Base-by-base conservation (phyloP, 1,140 invertebrate genomes). In the Ladona fulva region DNA sequence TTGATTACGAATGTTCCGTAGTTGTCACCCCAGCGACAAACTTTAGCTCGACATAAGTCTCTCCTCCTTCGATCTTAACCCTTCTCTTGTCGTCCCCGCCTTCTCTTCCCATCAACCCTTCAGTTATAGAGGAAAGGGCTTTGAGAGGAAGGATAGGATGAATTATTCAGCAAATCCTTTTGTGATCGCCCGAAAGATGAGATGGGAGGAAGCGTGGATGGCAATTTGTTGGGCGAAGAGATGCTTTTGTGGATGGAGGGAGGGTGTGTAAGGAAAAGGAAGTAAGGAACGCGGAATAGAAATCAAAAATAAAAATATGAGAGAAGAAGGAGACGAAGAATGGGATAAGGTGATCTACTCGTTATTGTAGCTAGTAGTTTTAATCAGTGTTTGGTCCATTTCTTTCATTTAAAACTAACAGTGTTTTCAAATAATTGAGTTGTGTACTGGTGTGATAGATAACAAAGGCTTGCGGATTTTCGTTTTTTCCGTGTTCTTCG, bases 131-230 rank as follows among this genome's bases (percentile, higher is more conserved):
- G n/a, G 52, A 3, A 12, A 66, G 52, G 52, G 52, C 52, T 16
- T 66, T 19, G 52, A 12, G 44, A 52, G 44, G 19, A 19, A 52
- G n/a, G 52, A 12, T 8, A 1, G 29, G 52, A 66, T 66, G 52
- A 66, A 12, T 66, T 66, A 66, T 66, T 66, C 52, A 66, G 52
- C n/a, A 66, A 66, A 66, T 66, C 52, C 52, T 12, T 66, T 66
- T 66, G 52, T 66, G 52, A 66, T 66, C 12, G 14, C 29, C 1
- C 14, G 12, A 12, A 66, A 66, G 52, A 66, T 52, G 44, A 52
- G 19, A 10, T 11, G 19, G 44, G 44, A 52, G 10, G 44, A 19
- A 52, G 44, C 44, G 44, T 52, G 44, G 10, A 52, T 66, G n/a
- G 52, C 52, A 66, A 66, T 66, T 16, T 16, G 52, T 16, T 16